A percentile compares a stretch with the other conserved stretches of the same genome.
Conservation (phyloP, 2,888 invertebrate species). For the Spodoptera littoralis region DNA sequence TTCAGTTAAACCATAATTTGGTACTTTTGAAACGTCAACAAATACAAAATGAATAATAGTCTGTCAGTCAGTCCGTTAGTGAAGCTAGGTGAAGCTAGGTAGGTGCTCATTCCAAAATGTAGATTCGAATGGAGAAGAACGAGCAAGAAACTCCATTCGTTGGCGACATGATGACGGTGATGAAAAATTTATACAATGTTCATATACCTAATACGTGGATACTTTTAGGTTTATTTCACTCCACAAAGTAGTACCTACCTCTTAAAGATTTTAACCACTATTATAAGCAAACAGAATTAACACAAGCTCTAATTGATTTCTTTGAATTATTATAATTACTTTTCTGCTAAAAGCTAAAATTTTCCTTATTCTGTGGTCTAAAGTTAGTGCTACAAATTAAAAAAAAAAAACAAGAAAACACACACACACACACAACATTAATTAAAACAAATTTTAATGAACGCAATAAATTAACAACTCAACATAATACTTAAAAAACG, state of each 20-base stretch:
- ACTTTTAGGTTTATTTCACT: neutral
- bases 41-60: too few relatives aligned
- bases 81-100: too few relatives aligned
- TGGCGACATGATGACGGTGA: too few relatives aligned
- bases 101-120: too few relatives aligned
- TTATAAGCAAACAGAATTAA: constrained; percentile 9
- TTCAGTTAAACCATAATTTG: too few relatives aligned
- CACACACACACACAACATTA: too few relatives aligned
- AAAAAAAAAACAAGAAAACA: constrained; percentile 22
- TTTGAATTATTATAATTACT: constrained; percentile 34
- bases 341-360: constrained; percentile 19
- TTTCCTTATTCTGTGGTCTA: constrained; percentile 43
- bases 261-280: constrained; percentile 8
- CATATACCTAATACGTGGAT: neutral
- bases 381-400: constrained; percentile 3
- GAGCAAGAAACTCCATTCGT: too few relatives aligned
- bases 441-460: neutral
- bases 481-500: neutral
- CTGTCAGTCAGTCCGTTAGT: too few relatives aligned
- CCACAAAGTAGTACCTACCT: constrained; percentile 3
- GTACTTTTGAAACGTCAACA: too few relatives aligned
- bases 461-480: neutral
- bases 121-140: too few relatives aligned
- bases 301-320: constrained; percentile 37
- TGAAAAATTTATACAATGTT: too few relatives aligned